Base-by-base conservation (phyloP, 2,797 vertebrate genomes). In the Brachymystax lenok region DNA sequence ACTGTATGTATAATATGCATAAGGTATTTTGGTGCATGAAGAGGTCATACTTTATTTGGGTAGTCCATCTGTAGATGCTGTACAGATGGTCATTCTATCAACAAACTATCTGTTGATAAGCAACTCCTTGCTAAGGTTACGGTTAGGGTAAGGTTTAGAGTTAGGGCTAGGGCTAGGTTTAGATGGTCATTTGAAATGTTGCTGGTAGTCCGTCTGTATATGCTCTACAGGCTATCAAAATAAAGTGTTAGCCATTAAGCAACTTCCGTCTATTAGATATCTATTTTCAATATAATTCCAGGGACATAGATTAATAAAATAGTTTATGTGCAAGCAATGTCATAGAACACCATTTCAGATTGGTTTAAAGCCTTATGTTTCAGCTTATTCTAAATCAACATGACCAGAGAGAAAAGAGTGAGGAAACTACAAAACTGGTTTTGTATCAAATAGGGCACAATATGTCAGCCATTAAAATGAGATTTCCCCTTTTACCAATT, bases 321-420 rank as follows among this genome's bases (percentile, higher is more conserved):
- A n/a, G 61, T 64, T 64, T 3, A 1, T 63, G n/a, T 10, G 59
- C 30, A 68, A 78, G 12, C 59, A 71, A 84, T 71, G 52, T 74
- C 88, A 90, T 91, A 90, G 88, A 87, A 85, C 71, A 74, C 35
- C 78, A 21, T n/a, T 63, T 63, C 21, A 21, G 5, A 59, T 59
- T 59, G 54, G 1, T 59, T 59, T 59, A 17, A 17, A 59, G 54
- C 54, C 19, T 1, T 24, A 24, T 24, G 24, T 24, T 24, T 24
- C 24, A 24, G 24, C 24, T 24, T 24, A 24, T 24, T 59, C 19
- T 17, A 59, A 59, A 59, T 2, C 16, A 16, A 17, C 16, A 13
- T 59, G 14, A 19, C 54, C 54, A 17, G 16, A 59, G 14, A 4
- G 4, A 50, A 50, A 1, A 52, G 24, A 52, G 51, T 1, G 24